phyloP scores from a whole-genome alignment of 2,113 vertebrate species.

The Zingel zingel region DNA sequence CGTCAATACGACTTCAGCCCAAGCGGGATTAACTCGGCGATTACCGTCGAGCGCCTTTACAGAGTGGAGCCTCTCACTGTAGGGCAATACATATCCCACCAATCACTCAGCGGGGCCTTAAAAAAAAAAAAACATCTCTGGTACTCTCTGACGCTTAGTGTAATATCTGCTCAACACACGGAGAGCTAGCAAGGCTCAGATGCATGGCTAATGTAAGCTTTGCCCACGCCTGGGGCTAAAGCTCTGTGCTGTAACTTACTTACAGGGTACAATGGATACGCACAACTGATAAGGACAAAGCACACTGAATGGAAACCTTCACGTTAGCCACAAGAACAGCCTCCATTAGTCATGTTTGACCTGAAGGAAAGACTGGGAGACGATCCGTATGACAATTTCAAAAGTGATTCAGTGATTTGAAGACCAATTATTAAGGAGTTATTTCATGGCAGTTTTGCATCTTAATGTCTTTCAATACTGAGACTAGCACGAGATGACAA shows the following conservation, averaged over 20 bases:
- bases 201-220: constrained; percentile 67
- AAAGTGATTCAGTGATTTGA: neutral
- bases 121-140: constrained; percentile 34
- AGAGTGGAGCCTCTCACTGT: constrained; percentile 70
- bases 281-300: constrained; percentile 40
- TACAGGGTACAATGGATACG: constrained; percentile 37
- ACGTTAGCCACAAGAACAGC: neutral
- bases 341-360: constrained; percentile 1
- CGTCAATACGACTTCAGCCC: constrained; percentile 70
- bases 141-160: constrained; percentile 39
- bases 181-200: constrained; percentile 55
- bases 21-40: constrained; percentile 72
- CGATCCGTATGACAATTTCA: neutral
- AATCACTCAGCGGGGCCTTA: constrained; percentile 67
- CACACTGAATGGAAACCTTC: constrained; percentile 20
- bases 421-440: neutral
- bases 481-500: neutral
- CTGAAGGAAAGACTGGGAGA: neutral
- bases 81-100: constrained; percentile 68
- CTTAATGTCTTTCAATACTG: neutral
- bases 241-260: constrained; percentile 53
- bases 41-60: constrained; percentile 61
- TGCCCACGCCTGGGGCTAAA: constrained; percentile 57
- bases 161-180: constrained; percentile 55
- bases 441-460: neutral